A percentile compares a stretch with the other conserved stretches of the same genome.
These are phyloP conservation scores for Dendrolimus punctatus DNA, from an alignment of 1,140 invertebrate genomes.

Conservation along the genomic window DNA sequence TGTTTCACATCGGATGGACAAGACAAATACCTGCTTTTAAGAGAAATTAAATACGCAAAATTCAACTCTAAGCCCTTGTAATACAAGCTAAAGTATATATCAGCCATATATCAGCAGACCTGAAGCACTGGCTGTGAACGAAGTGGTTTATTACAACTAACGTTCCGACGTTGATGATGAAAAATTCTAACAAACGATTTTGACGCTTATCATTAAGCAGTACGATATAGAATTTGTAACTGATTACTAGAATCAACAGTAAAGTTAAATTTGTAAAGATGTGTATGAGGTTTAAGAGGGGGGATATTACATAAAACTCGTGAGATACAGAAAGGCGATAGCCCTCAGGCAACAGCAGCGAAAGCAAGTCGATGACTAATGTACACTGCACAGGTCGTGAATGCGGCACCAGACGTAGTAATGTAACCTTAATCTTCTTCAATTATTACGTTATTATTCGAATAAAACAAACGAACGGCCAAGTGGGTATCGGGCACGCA, in stretches of 20 bases:
- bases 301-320: constrained; percentile 52
- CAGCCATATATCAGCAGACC: neutral
- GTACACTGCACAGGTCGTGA: constrained; percentile 21
- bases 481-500: too few relatives aligned
- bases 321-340: constrained; percentile 35
- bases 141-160: constrained; percentile 14
- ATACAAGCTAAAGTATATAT: constrained; percentile 5
- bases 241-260: constrained; percentile 1
- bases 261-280: constrained; percentile 14
- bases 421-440: neutral
- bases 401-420: neutral
- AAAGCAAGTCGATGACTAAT: constrained; percentile 45
- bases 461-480: neutral
- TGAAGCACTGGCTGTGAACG: constrained; percentile 11
- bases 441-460: neutral
- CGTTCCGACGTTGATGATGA: constrained; percentile 1
- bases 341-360: constrained; percentile 38
- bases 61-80: constrained; percentile 8
- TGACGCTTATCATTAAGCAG: constrained; percentile 11
- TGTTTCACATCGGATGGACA: constrained; percentile 8
- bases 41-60: constrained; percentile 8
- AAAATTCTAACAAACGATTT: constrained; percentile 6
- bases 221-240: neutral
- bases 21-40: constrained; percentile 17
- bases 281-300: constrained; percentile 20